Evolutionary conservation across 2,797 vertebrate species (phyloP), one percentile per base, ranked within the genome.

Genomic region (Pseudotriccus pelzelni): DNA sequence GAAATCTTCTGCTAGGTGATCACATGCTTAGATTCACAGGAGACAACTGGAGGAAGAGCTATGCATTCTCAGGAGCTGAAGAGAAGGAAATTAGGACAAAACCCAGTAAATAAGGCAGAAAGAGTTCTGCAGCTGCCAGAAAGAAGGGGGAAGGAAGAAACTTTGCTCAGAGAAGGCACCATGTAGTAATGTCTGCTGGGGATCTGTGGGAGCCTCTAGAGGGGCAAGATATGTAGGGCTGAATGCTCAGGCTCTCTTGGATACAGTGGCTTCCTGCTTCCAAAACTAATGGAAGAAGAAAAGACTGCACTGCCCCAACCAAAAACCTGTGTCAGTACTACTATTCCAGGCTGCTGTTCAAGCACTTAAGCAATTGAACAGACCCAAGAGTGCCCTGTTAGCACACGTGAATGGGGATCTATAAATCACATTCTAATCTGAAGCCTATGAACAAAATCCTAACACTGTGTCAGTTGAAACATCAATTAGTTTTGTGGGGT

Each of bases 321-420:
- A 17, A 81, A 89, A 78, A 16, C 30, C 28, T n/a, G 50, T 39
- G n/a, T 63, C 63, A 59, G 7, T 41, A 52, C 20, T 59, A 36
- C 47, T 13, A 69, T 30, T 8, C 64, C 64, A 53, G 25, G 16
- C 41, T 60, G 30, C 43, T 69, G 12, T 36, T 87, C 52, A 55
- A 79, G 36, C 50, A 58, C 28, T 60, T 32, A 32, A 90, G 41
- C 28, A 24, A 19, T 0, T 32, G 22, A 72, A 47, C 0, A 0
- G 36, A 56, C 24, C 34, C 39, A n/a, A 39, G 25, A 49, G 28
- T 4, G 15, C 19, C 20, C 22, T 47, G 24, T 37, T 11, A 52
- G 21, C 36, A 67, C 16, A 18, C 2, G 21, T 39, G 9, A 89
- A 52, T 5, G 50, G 22, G 3, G 20, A 84, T 10, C 14, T 76